phyloP scores from a whole-genome alignment of 2,888 invertebrate genomes.

The Thyatira batis region DNA sequence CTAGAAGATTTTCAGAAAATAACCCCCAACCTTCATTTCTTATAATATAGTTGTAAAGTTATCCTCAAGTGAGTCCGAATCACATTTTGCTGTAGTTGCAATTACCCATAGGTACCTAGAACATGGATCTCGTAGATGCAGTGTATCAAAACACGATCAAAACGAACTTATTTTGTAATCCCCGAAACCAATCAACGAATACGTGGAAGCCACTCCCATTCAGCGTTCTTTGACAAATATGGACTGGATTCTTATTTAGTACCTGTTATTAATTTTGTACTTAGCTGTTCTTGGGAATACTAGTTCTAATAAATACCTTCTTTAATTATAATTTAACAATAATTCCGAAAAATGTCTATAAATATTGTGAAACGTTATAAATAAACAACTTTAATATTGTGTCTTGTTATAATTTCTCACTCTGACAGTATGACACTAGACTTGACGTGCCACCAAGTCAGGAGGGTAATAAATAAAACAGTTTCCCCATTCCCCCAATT shows the following conservation, averaged over 20 bases:
- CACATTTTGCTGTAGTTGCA: too few species aligned
- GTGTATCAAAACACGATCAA: neutral
- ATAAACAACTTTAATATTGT: constrained; percentile 53
- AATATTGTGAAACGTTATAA: too few species aligned
- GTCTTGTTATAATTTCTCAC: constrained; percentile 60
- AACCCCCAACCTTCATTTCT: too few species aligned
- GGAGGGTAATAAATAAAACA: constrained; percentile 80
- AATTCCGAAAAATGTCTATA: too few species aligned
- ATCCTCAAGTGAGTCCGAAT: neutral
- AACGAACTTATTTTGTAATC: neutral
- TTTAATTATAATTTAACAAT: too few species aligned
- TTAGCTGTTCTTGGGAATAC: neutral
- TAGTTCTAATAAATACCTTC: neutral
- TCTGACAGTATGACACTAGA: constrained; percentile 49
- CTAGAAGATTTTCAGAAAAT: too few species aligned
- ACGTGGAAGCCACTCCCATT: neutral
- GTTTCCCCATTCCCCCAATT: constrained; percentile 74
- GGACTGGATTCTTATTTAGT: neutral
- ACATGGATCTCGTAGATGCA: neutral
- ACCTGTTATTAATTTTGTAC: neutral
- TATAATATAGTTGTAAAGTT: neutral
- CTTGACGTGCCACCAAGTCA: constrained; percentile 68
- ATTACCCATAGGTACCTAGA: neutral
- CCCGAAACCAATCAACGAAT: neutral
- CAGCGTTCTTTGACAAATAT: neutral